Evolutionary conservation across 2,888 invertebrate species (phyloP).

Genomic region (Imbricaverruca yamaguchii): DNA sequence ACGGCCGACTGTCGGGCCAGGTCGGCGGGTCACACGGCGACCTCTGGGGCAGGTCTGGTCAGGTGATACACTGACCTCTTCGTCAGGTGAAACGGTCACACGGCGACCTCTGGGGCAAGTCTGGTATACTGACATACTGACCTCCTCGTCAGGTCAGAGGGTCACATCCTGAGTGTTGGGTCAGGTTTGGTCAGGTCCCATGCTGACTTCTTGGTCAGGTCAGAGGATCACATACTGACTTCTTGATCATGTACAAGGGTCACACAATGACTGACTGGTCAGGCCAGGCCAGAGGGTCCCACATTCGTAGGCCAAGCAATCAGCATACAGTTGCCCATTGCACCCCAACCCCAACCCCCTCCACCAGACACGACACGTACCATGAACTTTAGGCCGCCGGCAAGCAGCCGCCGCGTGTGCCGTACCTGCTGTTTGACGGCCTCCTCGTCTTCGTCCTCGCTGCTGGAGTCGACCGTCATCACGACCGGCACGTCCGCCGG

Average conservation of each 20-base stretch:
- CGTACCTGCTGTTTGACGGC: background rate
- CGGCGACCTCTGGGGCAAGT: background rate
- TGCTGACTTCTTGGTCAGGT: background rate
- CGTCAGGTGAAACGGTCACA: background rate
- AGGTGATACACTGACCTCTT: background rate
- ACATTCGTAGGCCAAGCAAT: no score
- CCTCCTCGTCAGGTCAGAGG: background rate
- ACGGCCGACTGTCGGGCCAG: background rate
- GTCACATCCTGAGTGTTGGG: background rate
- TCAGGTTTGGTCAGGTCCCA: background rate
- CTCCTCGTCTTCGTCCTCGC: background rate
- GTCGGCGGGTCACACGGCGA: background rate
- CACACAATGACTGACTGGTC: background rate
- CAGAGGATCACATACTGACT: background rate
- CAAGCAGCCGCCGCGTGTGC: background rate
- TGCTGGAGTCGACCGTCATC: background rate
- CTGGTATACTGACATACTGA: background rate
- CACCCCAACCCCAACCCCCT: background rate
- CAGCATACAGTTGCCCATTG: no score
- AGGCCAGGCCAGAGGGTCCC: background rate
- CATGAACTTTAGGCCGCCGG: no score
- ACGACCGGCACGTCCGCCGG: background rate
- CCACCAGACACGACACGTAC: background rate
- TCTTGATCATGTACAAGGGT: background rate
- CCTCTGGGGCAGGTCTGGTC: background rate